Conservation (phyloP, 2,113 vertebrate genomes). For the Oreochromis niloticus region DNA sequence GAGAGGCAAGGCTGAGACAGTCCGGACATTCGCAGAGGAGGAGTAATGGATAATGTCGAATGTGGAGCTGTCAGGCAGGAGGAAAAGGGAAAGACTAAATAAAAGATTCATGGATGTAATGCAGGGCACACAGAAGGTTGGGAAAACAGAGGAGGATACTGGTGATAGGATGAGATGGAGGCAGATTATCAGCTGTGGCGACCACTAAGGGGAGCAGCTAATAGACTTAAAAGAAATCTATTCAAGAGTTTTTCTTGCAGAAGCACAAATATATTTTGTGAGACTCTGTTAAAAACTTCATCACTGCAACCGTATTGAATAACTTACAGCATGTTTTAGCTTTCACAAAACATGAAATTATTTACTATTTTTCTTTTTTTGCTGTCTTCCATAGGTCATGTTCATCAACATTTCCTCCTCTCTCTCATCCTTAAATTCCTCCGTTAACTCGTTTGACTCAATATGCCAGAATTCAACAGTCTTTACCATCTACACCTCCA, state of each 20-base stretch:
- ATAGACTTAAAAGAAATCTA: too few relatives aligned
- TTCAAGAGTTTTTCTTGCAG: neutral
- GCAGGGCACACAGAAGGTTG: neutral
- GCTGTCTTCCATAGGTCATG: neutral
- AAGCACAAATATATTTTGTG: neutral
- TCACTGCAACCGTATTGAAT: neutral
- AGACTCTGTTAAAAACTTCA: neutral
- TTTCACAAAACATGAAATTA: neutral
- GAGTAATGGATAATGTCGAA: neutral
- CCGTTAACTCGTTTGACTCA: neutral
- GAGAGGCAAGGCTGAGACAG: too few relatives aligned
- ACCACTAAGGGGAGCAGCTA: neutral
- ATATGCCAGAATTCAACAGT: fast-evolving
- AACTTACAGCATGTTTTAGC: neutral
- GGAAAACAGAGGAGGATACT: neutral
- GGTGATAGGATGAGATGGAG: neutral
- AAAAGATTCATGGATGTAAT: neutral
- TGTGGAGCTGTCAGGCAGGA: neutral
- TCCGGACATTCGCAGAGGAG: neutral
- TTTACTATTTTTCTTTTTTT: neutral
- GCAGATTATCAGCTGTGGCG: neutral
- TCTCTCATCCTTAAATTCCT: neutral
- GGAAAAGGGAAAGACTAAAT: neutral
- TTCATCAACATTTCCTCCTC: neutral
- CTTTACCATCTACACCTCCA: neutral